Evolutionary conservation across 1,140 invertebrate species (phyloP), one percentile per base, ranked within the genome.

Genomic region (Drosophila kohkoa): DNA sequence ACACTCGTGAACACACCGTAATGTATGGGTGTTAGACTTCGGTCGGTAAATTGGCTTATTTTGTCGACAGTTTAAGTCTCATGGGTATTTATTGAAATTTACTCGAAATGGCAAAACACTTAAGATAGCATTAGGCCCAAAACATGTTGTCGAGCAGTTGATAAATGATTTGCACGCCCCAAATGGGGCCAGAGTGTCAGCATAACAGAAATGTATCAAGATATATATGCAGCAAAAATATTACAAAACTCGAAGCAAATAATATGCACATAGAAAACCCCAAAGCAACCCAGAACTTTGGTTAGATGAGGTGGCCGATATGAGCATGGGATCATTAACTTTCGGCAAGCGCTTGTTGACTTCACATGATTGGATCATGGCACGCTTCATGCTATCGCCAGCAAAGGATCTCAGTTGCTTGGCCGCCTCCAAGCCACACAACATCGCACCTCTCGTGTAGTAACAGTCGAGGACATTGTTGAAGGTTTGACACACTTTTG

Each of bases 81-180:
- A 52, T 45, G 77, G 83, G 83, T 81, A 77, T 88, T 88, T 88
- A 88, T 88, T 88, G 83, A 88, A 88, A 83, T 89, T 83, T 89
- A 89, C 80, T 83, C 68, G 81, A 77, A 81, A 81, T 88, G 65
- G 83, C 70, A 51, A 88, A 88, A 83, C 85, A 88, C 85, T 89
- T 88, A 89, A 75, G 82, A 66, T 77, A 64, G 59, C 76, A 75
- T 75, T 87, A 59, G 69, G 54, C 45, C 54, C 16, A 15, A 46
- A 48, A 65, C 54, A 60, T 45, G 45, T 41, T 58, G 59, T 43
- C 52, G 59, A 32, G 65, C 32, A 57, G 38, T 72, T 76, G 69
- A 76, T 76, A 76, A 76, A 76, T 73, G 74, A 76, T 71, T 64
- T 41, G 32, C 35, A 28, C 43, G 16, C 28, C 57, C 20, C 58